Base-by-base conservation (phyloP, 2,888 invertebrate species). In the Drosophila borborema region DNA sequence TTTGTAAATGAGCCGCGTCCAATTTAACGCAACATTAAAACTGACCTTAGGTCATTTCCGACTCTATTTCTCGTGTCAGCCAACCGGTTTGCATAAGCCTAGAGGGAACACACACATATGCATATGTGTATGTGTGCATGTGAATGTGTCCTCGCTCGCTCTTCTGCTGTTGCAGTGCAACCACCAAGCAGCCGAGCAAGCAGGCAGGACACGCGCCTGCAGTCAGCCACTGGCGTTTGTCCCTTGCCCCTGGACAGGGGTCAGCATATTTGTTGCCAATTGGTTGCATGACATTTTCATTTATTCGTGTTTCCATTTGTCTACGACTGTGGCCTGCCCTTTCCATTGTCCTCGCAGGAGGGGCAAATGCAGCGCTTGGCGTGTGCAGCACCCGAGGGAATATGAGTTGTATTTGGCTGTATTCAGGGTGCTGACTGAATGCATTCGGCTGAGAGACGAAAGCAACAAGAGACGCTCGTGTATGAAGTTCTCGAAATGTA, bases 1-100 rank as follows among this genome's bases (percentile, higher is more conserved):
- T 84, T 78, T 84, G 72, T 81, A 56, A 79, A 80, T 61, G 77
- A 54, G 59, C 68, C 67, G 63, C 65, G 64, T 70, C 49, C 67
- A 82, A 86, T 87, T 85, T 77, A 66, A 69, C 88, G 80, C 86
- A 76, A 77, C 77, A 86, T 82, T 86, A 77, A 82, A 80, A 77
- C 82, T 86, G 88, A 86, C 85, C 85, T 74, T 14, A 85, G 86
- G 85, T 86, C 85, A 86, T 82, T 87, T 65, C 23, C 41, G n/a
- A n/a, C 38, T 23, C 43, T 41, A 6, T 41, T 51, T 12, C 18
- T 34, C 45, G 46, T 16, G 43, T 1, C 38, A 54, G 45, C 61
- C 65, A 85, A 85, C 88, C 82, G 77, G 86, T 85, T 85, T 74
- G 1, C 20, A 4, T 60, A 18, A 20, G 46, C 54, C 43, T 64